Evolutionary conservation across 2,888 invertebrate genomes (phyloP).

Genomic region (Linnaemya tessellans): DNA sequence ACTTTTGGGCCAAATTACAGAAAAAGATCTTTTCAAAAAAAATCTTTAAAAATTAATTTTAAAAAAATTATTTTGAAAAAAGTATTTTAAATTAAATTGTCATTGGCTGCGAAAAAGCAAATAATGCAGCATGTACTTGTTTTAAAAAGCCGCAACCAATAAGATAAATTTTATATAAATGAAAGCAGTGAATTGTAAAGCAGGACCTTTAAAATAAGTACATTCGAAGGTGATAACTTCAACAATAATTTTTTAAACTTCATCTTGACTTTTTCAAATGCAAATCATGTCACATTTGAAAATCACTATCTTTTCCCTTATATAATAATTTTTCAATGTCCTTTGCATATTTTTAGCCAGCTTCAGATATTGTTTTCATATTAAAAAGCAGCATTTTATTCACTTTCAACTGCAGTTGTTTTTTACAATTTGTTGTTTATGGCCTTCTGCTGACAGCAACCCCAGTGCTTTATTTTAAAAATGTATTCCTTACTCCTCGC

Average conservation of each 20-base stretch:
- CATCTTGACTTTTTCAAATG: background rate
- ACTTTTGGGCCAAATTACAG: too few species aligned
- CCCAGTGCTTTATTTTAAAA: slow-evolving; percentile 31
- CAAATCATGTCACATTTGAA: background rate
- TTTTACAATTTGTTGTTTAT: slow-evolving; percentile 51
- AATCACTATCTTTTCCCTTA: background rate
- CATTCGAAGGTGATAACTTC: too few species aligned
- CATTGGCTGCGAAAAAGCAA: too few species aligned
- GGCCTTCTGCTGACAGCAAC: slow-evolving; percentile 28
- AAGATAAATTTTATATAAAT: too few species aligned
- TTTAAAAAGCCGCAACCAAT: too few species aligned
- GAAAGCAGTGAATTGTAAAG: too few species aligned
- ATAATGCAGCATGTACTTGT: too few species aligned
- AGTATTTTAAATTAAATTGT: too few species aligned
- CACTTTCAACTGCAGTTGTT: slow-evolving; percentile 60
- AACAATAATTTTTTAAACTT: background rate
- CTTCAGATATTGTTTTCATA: slow-evolving; percentile 42
- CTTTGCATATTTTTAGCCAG: slow-evolving; percentile 45
- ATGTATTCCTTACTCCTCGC: slow-evolving; percentile 13
- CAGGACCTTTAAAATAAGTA: too few species aligned
- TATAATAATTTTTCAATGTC: slow-evolving; percentile 9
- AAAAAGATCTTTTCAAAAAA: too few species aligned
- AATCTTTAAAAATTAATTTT: too few species aligned
- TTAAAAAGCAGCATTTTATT: slow-evolving; percentile 61
- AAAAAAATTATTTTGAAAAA: too few species aligned